Base-by-base conservation (phyloP, 2,113 vertebrate genomes). In the Heterocephalus glaber region DNA sequence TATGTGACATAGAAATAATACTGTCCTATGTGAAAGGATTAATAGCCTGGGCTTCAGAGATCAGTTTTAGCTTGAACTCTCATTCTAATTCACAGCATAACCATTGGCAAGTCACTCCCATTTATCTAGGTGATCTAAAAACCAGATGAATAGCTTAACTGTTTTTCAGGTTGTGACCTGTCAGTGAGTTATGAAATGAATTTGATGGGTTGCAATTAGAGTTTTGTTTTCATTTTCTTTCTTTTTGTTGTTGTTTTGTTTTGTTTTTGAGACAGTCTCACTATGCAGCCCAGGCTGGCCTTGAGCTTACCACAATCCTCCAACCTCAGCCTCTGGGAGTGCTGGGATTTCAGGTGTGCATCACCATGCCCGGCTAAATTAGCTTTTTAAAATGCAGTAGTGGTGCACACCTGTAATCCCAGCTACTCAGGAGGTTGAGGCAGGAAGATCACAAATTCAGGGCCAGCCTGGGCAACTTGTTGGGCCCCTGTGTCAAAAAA, bases 31-130 rank as follows among this genome's bases (percentile, higher is more conserved):
- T 72, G 60, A 28, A 83, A 96, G 19, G 54, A 52, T 52, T 84
- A 4, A 81, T 81, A n/a, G 5, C 70, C 52, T 61, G 66, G 52
- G 89, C 77, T 88, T 83, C 26, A 6, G 56, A 95, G 61, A 72
- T 83, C 35, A 84, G 56, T 91, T 96, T 85, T 93, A 68, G 20
- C 24, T 80, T 74, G 79, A 20, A 74, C n/a, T 86, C 30, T 84
- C 20, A 63, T 52, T 88, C 65, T 89, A 16, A 81, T 56, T 89
- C 66, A 54, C 35, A 85, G 61, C 35, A 28, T 72, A 74, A 35
- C 49, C 35, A 49, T 61, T 93, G 35, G 8, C 63, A 86, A 70
- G 28, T 83, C 60, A 77, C 68, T 82, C 30, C 24, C 56, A 74
- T 76, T 28, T 70, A 77, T 56, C 17, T 38, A 17, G 35, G 33